Percentiles rank a stretch among this genome's conserved stretches.
phyloP scores from a whole-genome alignment of 2,113 vertebrate species.

The Phyllostomus discolor region DNA sequence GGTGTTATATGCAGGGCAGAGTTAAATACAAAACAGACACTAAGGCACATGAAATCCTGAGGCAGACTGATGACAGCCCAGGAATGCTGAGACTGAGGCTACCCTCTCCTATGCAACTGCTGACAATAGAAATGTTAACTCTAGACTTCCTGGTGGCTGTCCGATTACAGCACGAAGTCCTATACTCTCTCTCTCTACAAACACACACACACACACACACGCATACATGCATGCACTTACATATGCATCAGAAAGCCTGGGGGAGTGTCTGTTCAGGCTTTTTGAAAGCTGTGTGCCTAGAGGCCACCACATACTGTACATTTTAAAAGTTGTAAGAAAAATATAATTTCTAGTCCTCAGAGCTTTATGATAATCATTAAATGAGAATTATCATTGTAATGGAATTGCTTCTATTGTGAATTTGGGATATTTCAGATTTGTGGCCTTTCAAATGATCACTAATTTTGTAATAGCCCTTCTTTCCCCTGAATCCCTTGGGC shows the following conservation, averaged over 20 bases:
- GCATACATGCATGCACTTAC: not conserved
- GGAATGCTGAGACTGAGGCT: slow-evolving; percentile 17
- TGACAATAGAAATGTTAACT: slow-evolving; percentile 18
- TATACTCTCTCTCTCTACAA: not conserved
- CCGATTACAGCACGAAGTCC: not conserved
- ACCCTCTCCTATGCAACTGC: not conserved
- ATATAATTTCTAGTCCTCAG: not conserved
- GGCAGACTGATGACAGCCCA: slow-evolving; percentile 20
- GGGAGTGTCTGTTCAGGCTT: not conserved
- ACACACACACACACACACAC: not conserved
- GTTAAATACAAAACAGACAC: slow-evolving; percentile 54
- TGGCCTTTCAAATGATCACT: not conserved
- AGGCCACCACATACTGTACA: not conserved
- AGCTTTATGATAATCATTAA: not conserved
- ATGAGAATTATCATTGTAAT: not conserved
- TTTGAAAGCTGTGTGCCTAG: not conserved
- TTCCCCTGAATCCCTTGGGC: not conserved
- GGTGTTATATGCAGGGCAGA: not conserved
- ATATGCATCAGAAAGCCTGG: not conserved
- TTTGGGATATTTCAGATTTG: not conserved
- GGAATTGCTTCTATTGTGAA: not conserved
- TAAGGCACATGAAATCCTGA: not conserved
- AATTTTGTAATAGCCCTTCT: not conserved
- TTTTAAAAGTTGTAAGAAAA: not conserved
- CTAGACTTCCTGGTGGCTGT: not conserved